Evolutionary conservation across 1,140 invertebrate species (phyloP), one percentile per base, ranked within the genome.

Genomic region (Neomicropteryx cornuta): DNA sequence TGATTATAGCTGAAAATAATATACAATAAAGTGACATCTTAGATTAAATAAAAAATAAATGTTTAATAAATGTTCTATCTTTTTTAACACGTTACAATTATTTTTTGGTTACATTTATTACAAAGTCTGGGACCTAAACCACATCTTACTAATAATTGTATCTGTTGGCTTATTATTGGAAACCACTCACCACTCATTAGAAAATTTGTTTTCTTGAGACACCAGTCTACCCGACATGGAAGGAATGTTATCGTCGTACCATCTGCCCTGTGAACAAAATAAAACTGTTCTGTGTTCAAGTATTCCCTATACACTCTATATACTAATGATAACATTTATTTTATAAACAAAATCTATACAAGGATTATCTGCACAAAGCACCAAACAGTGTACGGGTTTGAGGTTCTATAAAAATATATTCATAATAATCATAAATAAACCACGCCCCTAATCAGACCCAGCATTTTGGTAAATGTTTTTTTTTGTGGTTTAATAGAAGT

Each of bases 1-100:
- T 75, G 70, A 58, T 89, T 87, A 56, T 79, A 80, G 52, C 79
- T 80, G 53, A 21, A 66, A 65, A 39, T 44, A 2, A 39, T 27
- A 42, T n/a, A n/a, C n/a, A n/a, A 36, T 18, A 37, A 33, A 37
- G 18, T 23, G 29, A 11, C 29, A 4, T 13, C 3, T 16, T 22
- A 33, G n/a, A n/a, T n/a, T n/a, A n/a, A n/a, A 41, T 20, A 27
- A 43, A 41, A 36, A 41, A 30, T 33, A 33, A 8, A 32, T 19
- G 8, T 6, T 10, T 13, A 18, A 33, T 18, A 31, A 38, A 31
- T 38, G 16, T 11, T 5, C 31, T 8, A 6, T 11, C 8, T 32
- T 32, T 16, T 32, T 11, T 32, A 32, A n/a, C n/a, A n/a, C n/a
- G n/a, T n/a, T n/a, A n/a, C n/a, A n/a, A n/a, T n/a, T n/a, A n/a